A percentile compares a stretch with the other conserved stretches of the same genome.
Evolutionary conservation across 2,113 vertebrate species (phyloP).

Genomic region (Stomatorhinus ivindoensis): DNA sequence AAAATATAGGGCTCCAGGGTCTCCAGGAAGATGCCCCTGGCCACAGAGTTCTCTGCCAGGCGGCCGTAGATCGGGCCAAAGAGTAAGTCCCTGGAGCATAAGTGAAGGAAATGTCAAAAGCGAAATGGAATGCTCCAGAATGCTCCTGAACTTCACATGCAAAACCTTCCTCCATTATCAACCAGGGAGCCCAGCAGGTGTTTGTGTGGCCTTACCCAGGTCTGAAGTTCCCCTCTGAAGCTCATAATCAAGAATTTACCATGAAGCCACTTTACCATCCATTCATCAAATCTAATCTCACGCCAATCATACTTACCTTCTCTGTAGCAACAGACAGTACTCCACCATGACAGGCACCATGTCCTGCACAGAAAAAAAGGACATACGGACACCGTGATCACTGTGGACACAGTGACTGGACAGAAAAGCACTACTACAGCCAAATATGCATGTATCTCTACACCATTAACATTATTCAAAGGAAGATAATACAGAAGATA

Average conservation of each 20-base stretch:
- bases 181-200: background rate
- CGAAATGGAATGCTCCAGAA: background rate
- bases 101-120: background rate
- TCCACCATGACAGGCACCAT: constrained; percentile 85
- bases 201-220: background rate
- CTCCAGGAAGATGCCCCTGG: constrained; percentile 88
- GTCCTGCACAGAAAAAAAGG: constrained; percentile 59
- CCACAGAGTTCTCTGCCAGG: constrained; percentile 83
- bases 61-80: constrained; percentile 85
- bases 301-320: constrained; percentile 68
- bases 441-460: background rate
- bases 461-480: background rate
- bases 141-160: background rate
- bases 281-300: background rate
- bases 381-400: background rate
- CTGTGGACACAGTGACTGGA: background rate
- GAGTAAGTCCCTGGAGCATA: constrained; percentile 72
- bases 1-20: constrained; percentile 86
- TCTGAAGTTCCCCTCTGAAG: background rate
- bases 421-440: background rate
- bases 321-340: constrained; percentile 85
- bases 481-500: background rate
- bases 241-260: background rate
- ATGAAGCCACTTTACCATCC: background rate
- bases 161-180: background rate